Percentiles rank a stretch among this genome's conserved stretches.
Conservation (phyloP, 2,113 vertebrate species). For the Piaya cayana region DNA sequence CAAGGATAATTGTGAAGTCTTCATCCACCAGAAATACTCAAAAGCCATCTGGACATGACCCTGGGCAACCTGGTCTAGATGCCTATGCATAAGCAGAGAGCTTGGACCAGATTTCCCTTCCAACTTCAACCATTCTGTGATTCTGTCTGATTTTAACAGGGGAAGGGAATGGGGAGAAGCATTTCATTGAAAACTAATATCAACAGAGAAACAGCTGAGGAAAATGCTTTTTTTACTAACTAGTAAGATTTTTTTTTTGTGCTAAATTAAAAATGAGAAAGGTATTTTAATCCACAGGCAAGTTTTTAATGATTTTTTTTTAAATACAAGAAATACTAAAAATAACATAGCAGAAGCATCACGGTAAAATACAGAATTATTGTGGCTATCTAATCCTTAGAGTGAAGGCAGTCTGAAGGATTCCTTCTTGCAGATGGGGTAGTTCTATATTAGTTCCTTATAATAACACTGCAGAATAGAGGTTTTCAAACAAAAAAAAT, state of each 20-base stretch:
- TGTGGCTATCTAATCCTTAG: not conserved
- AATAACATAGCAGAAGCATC: accelerated
- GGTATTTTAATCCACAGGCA: not conserved
- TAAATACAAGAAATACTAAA: not conserved
- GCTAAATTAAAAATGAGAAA: too few relatives aligned
- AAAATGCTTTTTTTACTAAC: not conserved
- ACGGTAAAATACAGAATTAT: not conserved
- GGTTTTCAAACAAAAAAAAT: not conserved
- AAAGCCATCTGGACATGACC: not conserved
- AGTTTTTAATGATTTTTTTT: not conserved
- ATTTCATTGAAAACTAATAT: not conserved
- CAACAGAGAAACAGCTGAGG: not conserved
- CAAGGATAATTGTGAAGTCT: not conserved
- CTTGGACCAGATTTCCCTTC: not conserved
- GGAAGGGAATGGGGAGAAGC: not conserved
- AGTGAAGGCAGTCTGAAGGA: not conserved
- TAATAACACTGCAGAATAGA: not conserved
- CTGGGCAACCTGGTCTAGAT: not conserved
- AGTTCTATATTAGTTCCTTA: not conserved
- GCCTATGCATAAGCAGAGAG: not conserved
- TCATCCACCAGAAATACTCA: not conserved
- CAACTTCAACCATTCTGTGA: not conserved
- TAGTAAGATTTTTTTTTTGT: not conserved
- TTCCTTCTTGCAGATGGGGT: not conserved
- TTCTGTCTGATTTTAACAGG: not conserved